A percentile compares a stretch with the other conserved stretches of the same genome.
These are phyloP conservation scores for Petrocephalus schoutedeni DNA, from an alignment of 2,797 vertebrate species.

Conservation along the genomic window DNA sequence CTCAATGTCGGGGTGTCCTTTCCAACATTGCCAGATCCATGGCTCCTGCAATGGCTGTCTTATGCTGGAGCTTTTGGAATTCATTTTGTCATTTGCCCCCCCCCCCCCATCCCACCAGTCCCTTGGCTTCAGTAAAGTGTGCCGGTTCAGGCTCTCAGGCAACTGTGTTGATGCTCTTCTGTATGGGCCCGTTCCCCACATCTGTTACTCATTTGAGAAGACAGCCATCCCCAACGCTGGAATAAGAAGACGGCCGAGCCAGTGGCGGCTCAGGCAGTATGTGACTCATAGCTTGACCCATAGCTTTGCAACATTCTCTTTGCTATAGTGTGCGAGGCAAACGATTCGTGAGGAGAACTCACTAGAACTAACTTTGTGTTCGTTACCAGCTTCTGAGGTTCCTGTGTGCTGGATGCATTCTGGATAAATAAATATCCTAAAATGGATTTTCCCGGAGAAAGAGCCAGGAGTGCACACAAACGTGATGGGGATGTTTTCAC, in stretches of 20 bases:
- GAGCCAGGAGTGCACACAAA: neutral
- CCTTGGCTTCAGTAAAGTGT: neutral
- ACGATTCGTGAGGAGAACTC: neutral
- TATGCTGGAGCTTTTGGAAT: neutral
- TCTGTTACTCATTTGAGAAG: conserved; percentile 5
- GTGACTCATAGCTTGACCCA: neutral
- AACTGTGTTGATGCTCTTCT: neutral
- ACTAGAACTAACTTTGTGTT: neutral
- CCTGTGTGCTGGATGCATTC: neutral
- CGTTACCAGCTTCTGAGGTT: neutral
- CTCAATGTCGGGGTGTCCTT: neutral
- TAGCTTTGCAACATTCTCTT: neutral
- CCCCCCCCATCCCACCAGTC: neutral
- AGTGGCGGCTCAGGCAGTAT: neutral
- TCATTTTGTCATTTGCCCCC: neutral
- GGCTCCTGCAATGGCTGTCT: neutral
- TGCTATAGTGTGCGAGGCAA: neutral
- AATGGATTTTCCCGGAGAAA: neutral
- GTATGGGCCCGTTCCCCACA: neutral
- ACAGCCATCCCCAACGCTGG: conserved; percentile 1
- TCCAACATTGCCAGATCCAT: neutral
- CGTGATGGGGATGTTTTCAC: neutral
- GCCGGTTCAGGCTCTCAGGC: neutral
- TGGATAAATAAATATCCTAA: neutral
- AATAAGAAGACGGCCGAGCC: neutral